Conservation (phyloP, 2,888 invertebrate species). For the Brachyptera risi region DNA sequence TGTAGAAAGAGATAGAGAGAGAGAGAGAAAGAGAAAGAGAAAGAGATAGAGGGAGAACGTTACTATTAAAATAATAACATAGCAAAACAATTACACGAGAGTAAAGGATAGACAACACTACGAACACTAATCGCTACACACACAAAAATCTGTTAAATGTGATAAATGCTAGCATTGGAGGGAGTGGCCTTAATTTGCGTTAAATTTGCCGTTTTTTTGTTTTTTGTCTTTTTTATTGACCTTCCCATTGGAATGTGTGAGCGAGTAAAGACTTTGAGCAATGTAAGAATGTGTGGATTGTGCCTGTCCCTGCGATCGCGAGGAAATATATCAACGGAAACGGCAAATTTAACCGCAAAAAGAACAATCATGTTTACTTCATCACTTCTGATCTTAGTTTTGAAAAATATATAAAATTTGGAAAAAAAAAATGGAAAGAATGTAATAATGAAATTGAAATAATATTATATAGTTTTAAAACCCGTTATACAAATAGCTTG, state of each 20-base stretch:
- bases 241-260: too few relatives aligned
- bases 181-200: constrained; percentile 26
- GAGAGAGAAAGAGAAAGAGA: too few relatives aligned
- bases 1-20: neutral
- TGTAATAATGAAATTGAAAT: neutral
- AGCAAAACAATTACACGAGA: neutral
- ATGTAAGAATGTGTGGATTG: too few relatives aligned
- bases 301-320: neutral
- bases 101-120: too few relatives aligned
- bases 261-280: too few relatives aligned
- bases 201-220: constrained; percentile 24
- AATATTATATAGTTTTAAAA: constrained; percentile 2
- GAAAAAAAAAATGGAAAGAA: too few relatives aligned
- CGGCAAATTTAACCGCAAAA: constrained; percentile 3
- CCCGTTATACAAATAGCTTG: neutral
- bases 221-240: neutral
- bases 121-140: neutral
- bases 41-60: too few relatives aligned
- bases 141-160: constrained; percentile 14
- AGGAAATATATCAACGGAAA: neutral
- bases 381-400: too few relatives aligned
- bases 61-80: too few relatives aligned
- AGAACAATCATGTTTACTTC: neutral
- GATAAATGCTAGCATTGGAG: neutral
- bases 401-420: too few relatives aligned